phyloP scores from a whole-genome alignment of 1,140 invertebrate species.

The Brachionus manjavacas region DNA sequence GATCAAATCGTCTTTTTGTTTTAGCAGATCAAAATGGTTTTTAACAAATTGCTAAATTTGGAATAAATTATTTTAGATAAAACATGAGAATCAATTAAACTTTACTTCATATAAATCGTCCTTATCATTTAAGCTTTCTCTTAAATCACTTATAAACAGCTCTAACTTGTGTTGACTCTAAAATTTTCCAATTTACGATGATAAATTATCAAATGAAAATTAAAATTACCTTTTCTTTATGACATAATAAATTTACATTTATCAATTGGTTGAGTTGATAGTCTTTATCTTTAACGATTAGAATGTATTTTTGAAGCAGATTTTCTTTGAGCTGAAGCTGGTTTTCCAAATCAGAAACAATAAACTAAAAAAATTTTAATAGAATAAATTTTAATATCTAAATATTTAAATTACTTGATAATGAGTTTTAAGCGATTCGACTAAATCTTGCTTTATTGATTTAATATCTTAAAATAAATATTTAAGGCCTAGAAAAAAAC shows the following conservation, averaged over 20 bases:
- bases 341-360: slow-evolving; percentile 27
- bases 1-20: slow-evolving; percentile 33
- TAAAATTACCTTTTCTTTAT: neutral
- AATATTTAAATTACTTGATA: slow-evolving; percentile 23
- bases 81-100: neutral
- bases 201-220: neutral
- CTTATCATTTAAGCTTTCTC: slow-evolving; percentile 24
- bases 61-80: neutral
- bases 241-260: slow-evolving; percentile 10
- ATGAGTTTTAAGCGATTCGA: slow-evolving; percentile 25
- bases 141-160: slow-evolving; percentile 27
- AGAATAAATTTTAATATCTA: neutral
- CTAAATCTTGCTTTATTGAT: slow-evolving; percentile 7
- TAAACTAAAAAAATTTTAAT: slow-evolving; percentile 8
- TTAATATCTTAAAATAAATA: slow-evolving; percentile 11
- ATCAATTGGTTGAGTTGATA: neutral
- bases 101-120: slow-evolving; percentile 1
- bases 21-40: slow-evolving; percentile 30
- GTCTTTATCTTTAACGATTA: slow-evolving; percentile 28
- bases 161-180: slow-evolving; percentile 24
- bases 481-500: neutral
- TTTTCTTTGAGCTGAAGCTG: slow-evolving; percentile 27
- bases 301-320: slow-evolving; percentile 16
- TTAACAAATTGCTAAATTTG: neutral
- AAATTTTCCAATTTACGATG: neutral